Conservation (phyloP, 1,140 invertebrate genomes). For the Apis florea region DNA sequence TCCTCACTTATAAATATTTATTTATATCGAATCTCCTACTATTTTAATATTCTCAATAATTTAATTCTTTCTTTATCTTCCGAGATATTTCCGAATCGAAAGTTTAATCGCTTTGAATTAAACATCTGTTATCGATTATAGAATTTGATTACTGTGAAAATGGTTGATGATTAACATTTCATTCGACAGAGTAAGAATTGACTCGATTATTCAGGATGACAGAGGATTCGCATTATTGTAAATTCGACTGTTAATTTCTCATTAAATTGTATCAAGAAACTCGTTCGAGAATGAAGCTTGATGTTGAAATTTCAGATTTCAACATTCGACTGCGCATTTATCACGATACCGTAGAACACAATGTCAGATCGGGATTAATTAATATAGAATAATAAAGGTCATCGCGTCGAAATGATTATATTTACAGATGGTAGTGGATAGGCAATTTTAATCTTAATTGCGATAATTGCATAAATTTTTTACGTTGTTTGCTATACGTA, state of each 20-base stretch:
- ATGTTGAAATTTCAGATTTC: constrained; percentile 27
- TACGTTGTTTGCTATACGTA: too few relatives aligned
- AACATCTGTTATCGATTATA: background rate
- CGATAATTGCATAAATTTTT: background rate
- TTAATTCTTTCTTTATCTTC: too few relatives aligned
- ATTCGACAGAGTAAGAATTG: background rate
- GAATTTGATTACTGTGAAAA: background rate
- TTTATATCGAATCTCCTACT: too few relatives aligned
- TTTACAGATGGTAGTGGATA: background rate
- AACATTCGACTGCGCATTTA: constrained; percentile 3
- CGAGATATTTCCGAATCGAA: background rate
- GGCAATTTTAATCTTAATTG: constrained; percentile 10
- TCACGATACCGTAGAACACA: background rate
- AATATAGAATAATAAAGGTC: constrained; percentile 18
- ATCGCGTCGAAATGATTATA: background rate
- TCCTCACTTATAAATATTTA: too few relatives aligned
- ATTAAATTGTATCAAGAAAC: constrained; percentile 29
- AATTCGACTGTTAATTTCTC: constrained; percentile 6
- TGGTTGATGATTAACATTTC: background rate
- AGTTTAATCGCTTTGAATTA: background rate
- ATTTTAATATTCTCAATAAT: too few relatives aligned
- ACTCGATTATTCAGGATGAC: background rate
- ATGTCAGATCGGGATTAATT: constrained; percentile 9
- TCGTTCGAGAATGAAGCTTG: background rate
- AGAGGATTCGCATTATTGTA: background rate